Evolutionary conservation across 2,113 vertebrate genomes (phyloP), one percentile per base, ranked within the genome.

Genomic region (Leptodactylus fuscus): DNA sequence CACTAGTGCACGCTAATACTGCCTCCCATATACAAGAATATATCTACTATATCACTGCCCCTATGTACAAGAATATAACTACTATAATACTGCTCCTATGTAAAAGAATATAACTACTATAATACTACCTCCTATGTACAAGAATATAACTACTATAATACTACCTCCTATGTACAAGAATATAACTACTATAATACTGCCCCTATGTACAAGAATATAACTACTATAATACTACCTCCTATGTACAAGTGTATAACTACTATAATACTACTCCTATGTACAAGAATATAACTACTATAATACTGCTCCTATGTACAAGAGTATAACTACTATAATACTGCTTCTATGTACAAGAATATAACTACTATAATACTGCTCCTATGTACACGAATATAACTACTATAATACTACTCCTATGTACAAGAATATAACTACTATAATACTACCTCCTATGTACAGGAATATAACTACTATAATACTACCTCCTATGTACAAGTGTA

Each of bases 101-200:
- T 60, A 24, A n/a, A 60, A 27, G 55, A 60, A 60, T 60, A 60
- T 60, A 60, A 60, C 55, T 60, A 24, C 55, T 60, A 60, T 60
- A 60, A 60, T 60, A 27, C 55, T 60, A n/a, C 55, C 41, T 12
- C 55, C 55, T 60, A 60, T 60, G n/a, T 60, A 60, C 55, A 60
- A 60, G n/a, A 60, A 60, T 60, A 60, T 60, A 60, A 60, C 55
- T 60, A 60, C 55, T 60, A 60, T 60, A 60, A 60, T 60, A 60
- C 24, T 60, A n/a, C 55, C 41, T 12, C 55, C 55, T 60, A 60
- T 60, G 9, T 60, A 24, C 55, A 60, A 27, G 24, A 60, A 60
- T 60, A 60, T 27, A 60, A 60, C 55, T 24, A 60, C 55, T 60
- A 60, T 60, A 60, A 60, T 60, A 60, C 55, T 60, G 55, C n/a